These are phyloP conservation scores for Synergus itoensis DNA, from an alignment of 2,888 invertebrate species.

Conservation along the genomic window DNA sequence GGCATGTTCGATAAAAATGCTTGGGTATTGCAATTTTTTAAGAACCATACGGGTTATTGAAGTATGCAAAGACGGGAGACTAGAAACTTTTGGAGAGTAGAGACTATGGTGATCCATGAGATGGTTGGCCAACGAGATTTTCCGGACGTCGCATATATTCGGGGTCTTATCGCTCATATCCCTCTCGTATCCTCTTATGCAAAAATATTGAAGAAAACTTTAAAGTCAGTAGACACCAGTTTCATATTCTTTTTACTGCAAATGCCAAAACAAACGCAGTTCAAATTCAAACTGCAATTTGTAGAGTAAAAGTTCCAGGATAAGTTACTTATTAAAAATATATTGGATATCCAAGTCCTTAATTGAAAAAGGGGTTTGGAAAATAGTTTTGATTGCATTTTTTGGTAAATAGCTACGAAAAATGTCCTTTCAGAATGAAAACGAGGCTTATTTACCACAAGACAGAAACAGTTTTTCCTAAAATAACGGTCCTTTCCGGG, in stretches of 20 bases:
- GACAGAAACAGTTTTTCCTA: constrained; percentile 4
- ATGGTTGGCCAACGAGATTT: constrained; percentile 23
- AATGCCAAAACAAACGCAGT: not conserved
- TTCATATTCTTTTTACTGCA: not conserved
- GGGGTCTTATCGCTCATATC: not conserved
- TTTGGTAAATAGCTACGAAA: not conserved
- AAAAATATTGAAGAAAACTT: constrained; percentile 23
- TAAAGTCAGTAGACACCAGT: not conserved
- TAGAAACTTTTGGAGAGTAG: not conserved
- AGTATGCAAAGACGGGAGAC: constrained; percentile 11
- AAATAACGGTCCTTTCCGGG: not conserved
- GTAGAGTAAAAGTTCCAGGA: not conserved
- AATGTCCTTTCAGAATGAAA: constrained; percentile 10
- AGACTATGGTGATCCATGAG: constrained; percentile 13
- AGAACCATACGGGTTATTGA: constrained; percentile 25
- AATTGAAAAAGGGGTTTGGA: no score
- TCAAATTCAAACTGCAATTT: constrained; percentile 2
- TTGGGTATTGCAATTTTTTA: constrained; percentile 9
- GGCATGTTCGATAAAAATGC: not conserved
- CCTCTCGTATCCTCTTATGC: constrained; percentile 26
- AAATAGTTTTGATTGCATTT: not conserved
- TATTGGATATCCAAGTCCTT: no score
- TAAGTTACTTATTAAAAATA: not conserved
- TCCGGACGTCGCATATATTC: constrained; percentile 24
- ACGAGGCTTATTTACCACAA: not conserved